phyloP scores from a whole-genome alignment of 2,888 invertebrate genomes.

The Callyntrura guangdongensis region DNA sequence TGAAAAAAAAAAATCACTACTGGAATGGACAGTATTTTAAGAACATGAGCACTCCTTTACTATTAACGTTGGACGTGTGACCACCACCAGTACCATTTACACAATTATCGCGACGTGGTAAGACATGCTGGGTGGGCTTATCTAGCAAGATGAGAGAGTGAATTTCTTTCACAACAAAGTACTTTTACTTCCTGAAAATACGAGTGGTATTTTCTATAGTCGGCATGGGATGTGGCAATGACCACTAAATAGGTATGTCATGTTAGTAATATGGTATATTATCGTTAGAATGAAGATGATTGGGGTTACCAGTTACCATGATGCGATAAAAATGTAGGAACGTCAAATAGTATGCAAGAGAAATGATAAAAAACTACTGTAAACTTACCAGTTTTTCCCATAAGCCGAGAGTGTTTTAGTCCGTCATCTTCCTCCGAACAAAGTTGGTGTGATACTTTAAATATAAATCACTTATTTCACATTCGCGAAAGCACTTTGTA shows the following conservation, averaged over 20 bases:
- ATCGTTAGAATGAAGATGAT: neutral
- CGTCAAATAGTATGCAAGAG: neutral
- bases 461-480: neutral
- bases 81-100: neutral
- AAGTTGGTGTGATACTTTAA: neutral
- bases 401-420: conserved; percentile 11
- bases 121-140: neutral
- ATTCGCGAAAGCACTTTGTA: neutral
- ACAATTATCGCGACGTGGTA: neutral
- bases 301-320: neutral
- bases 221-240: neutral
- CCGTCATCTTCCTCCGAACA: conserved; percentile 67
- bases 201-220: neutral
- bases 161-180: neutral
- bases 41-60: neutral
- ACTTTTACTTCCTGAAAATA: conserved; percentile 42
- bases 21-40: neutral
- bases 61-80: neutral
- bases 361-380: neutral
- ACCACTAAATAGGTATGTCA: neutral
- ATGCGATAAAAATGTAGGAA: neutral
- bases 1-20: neutral
- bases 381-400: conserved; percentile 62
- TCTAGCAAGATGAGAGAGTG: neutral
- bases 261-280: neutral